Evolutionary conservation across 2,113 vertebrate species (phyloP).

Genomic region (Mellivora capensis): DNA sequence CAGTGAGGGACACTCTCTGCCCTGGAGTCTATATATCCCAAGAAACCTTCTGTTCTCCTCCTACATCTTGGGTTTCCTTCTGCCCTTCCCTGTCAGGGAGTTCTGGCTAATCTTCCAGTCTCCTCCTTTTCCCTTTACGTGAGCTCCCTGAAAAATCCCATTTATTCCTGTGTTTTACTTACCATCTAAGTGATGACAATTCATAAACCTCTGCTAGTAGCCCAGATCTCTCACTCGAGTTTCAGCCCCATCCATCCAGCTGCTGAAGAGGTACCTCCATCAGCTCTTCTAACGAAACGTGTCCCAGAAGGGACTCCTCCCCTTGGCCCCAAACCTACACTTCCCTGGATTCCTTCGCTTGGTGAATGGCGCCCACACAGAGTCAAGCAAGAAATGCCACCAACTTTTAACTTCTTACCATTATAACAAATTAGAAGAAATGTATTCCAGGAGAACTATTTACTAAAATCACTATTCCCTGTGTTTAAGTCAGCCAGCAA

Average conservation of each 20-base stretch:
- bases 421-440: background rate
- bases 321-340: background rate
- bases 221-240: background rate
- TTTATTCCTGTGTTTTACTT: background rate
- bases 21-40: background rate
- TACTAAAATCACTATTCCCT: background rate
- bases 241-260: background rate
- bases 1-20: background rate
- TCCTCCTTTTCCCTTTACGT: background rate
- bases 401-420: background rate
- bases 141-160: background rate
- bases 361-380: background rate
- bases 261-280: background rate
- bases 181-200: background rate
- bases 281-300: background rate
- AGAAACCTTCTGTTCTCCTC: background rate
- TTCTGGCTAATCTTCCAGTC: background rate
- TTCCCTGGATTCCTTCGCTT: background rate
- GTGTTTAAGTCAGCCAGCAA: background rate
- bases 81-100: background rate
- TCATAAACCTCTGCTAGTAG: background rate
- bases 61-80: background rate
- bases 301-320: background rate
- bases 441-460: background rate
- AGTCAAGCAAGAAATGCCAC: background rate